phyloP scores from a whole-genome alignment of 2,888 invertebrate species.

The Pterostichus madidus region DNA sequence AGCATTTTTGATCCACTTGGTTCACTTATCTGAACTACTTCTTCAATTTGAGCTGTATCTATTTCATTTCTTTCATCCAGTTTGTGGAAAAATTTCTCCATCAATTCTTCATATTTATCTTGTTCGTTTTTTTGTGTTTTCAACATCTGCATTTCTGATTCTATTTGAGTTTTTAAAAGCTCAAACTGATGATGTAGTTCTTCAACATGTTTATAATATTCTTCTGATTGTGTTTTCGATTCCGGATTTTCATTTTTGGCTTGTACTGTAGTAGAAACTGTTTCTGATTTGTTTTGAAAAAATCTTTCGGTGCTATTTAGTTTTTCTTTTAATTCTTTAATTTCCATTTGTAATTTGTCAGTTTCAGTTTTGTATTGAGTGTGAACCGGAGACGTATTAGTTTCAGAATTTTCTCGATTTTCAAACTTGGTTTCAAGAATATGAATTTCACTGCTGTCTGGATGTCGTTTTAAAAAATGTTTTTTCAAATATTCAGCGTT shows the following conservation, averaged over 20 bases:
- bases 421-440: constrained; percentile 67
- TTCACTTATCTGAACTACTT: constrained; percentile 1
- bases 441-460: constrained; percentile 69
- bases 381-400: constrained; percentile 71
- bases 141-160: constrained; percentile 77
- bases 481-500: constrained; percentile 83
- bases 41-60: constrained; percentile 71
- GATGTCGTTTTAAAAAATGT: constrained; percentile 82
- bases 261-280: constrained; percentile 3
- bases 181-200: constrained; percentile 75
- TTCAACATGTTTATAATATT: constrained; percentile 69
- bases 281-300: constrained; percentile 74
- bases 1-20: constrained; percentile 33
- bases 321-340: constrained; percentile 82
- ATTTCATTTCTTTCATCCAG: constrained; percentile 68
- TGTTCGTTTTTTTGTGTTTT: constrained; percentile 80
- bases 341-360: constrained; percentile 82
- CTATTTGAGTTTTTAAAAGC: constrained; percentile 73
- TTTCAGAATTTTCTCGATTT: constrained; percentile 42
- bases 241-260: constrained; percentile 68
- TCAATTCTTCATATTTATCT: constrained; percentile 79
- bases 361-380: constrained; percentile 79
- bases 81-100: constrained; percentile 74
- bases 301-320: constrained; percentile 81
- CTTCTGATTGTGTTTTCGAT: constrained; percentile 66